Base-by-base conservation (phyloP, 1,140 invertebrate genomes). In the Drosophila sechellia region DNA sequence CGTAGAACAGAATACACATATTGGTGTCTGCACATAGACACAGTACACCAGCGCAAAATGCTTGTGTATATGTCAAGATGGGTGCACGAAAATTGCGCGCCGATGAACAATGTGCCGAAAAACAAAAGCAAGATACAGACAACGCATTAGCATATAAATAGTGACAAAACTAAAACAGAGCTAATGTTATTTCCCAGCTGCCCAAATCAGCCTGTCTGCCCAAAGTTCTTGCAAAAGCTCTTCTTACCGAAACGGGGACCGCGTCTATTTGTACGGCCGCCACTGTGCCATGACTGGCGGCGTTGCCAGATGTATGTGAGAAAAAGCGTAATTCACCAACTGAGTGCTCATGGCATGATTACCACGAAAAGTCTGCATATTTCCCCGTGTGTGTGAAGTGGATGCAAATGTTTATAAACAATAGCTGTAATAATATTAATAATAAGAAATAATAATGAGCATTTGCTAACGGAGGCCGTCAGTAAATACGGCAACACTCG, bases 361-460 rank as follows among this genome's bases (percentile, higher is more conserved):
- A 64, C 45, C 25, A 45, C 25, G 27, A 46, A 59, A 61, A 68
- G 56, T 60, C 59, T 81, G 60, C 50, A 55, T 59, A 52, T 55
- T 63, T 52, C 25, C 42, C 49, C 53, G 27, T 34, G 48, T 48
- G 61, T 37, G 31, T 39, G 42, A 43, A 31, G 31, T 39, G 34
- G 53, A 43, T 64, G 34, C n/a, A 54, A 63, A 59, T 77, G 79
- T 73, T 81, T 77, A 77, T 77, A 76, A 64, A 77, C 77, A 76
- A 64, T 60, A 49, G 2, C 31, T 34, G n/a, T 17, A 50, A 50
- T 50, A 34, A 49, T 50, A n/a, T n/a, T n/a, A 34, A 49, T 15
- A 50, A 72, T 60, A 76, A 60, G 71, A 61, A 60, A 49, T 53
- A 49, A 3, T 34, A n/a, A 58, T 58, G 31, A 15, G 56, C 17